Percentiles rank a stretch among this genome's conserved stretches.
These are phyloP conservation scores for Quiscalus mexicanus DNA, from an alignment of 2,113 vertebrate species.

Conservation along the genomic window DNA sequence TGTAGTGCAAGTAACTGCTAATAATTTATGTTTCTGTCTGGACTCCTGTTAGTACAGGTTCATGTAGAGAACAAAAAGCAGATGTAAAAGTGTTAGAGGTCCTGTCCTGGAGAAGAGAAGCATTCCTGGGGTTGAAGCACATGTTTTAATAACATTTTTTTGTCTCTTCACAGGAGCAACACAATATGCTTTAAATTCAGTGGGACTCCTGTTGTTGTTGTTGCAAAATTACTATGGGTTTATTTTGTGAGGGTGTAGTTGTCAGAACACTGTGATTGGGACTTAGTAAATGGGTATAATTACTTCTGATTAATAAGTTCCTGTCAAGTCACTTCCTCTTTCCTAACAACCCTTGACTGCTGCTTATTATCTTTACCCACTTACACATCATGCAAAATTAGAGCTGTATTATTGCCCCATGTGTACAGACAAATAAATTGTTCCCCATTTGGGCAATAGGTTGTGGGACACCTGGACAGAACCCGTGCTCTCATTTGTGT, in stretches of 20 bases:
- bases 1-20: not conserved
- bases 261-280: not conserved
- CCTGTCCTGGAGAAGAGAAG: not conserved
- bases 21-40: not conserved
- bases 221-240: not conserved
- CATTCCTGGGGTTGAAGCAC: not conserved
- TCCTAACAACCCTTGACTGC: not conserved
- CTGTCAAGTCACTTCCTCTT: conserved; percentile 13
- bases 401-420: not conserved
- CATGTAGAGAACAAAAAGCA: not conserved
- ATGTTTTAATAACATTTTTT: not conserved
- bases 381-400: not conserved
- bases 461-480: not conserved
- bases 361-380: not conserved
- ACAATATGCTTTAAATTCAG: not conserved
- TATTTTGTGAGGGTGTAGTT: not conserved
- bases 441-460: not conserved
- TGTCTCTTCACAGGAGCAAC: not conserved
- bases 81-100: not conserved
- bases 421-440: not conserved
- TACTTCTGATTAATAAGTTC: conserved; percentile 10
- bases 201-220: not conserved
- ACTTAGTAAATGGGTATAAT: not conserved
- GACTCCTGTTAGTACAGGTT: not conserved
- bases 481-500: fast-evolving